These are phyloP conservation scores for Ennomos erosarius DNA, from an alignment of 2,888 invertebrate species.

Conservation along the genomic window DNA sequence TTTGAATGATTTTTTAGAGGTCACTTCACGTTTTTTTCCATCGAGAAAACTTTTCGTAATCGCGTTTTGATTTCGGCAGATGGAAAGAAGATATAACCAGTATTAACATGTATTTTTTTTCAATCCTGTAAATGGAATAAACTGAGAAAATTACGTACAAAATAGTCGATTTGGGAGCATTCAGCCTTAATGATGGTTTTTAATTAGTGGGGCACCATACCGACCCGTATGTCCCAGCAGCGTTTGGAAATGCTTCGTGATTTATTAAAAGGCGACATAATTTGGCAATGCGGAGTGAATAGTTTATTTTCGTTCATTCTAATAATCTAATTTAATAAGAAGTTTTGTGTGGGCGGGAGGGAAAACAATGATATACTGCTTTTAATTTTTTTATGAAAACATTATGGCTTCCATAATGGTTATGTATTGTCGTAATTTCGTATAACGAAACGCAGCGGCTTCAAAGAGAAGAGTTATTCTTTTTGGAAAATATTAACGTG, in stretches of 20 bases:
- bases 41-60: no score
- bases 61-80: no score
- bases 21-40: no score
- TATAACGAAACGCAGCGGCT: constrained; percentile 34
- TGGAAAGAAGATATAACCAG: no score
- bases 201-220: neutral
- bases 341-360: constrained; percentile 48
- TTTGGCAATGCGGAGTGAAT: constrained; percentile 64
- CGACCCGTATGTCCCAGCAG: constrained; percentile 47
- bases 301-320: constrained; percentile 66
- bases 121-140: no score
- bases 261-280: constrained; percentile 65
- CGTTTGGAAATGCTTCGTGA: constrained; percentile 56
- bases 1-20: no score
- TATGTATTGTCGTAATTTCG: constrained; percentile 35
- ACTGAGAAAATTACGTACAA: no score
- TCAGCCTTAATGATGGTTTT: no score
- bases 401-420: constrained; percentile 44
- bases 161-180: no score
- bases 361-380: constrained; percentile 62
- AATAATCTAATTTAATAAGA: constrained; percentile 61
- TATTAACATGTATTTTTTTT: no score
- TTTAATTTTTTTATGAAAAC: constrained; percentile 49
- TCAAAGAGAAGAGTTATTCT: constrained; percentile 29
- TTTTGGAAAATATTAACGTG: neutral